Evolutionary conservation across 2,797 vertebrate genomes (phyloP), one percentile per base, ranked within the genome.

Genomic region (Microctenopoma steveboyesi): DNA sequence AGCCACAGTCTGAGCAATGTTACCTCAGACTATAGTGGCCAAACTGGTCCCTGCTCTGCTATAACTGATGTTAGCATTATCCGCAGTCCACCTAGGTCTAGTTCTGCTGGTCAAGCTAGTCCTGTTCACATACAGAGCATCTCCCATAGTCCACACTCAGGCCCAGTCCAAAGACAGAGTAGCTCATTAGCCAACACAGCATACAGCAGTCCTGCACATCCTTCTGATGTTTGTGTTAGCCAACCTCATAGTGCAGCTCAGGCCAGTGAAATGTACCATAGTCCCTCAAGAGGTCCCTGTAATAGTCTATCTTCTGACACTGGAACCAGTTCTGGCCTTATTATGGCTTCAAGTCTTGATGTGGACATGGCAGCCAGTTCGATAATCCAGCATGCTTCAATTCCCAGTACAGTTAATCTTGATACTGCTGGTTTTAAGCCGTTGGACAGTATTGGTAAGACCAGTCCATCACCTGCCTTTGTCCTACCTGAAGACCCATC

Each of bases 21-120:
- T 13, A 61, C 33, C 37, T 68, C 28, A 54, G 61, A 67, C 60
- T 18, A 16, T 4, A n/a, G 25, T 7, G 39, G 15, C 76, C 81
- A 80, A 72, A 37, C 16, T 1, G 56, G 25, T 65, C 46, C 58
- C 22, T 3, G 3, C 39, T 54, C 51, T 51, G 66, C 27, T 52
- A 42, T 42, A 47, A 47, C 40, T 35, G 72, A 81, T 55, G 56
- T 47, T 50, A 12, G 22, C 0, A 0, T 57, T 30, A 67, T 69
- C 69, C 74, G 64, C 30, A 73, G 74, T 77, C 62, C 76, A 51
- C 43, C 49, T 7, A 45, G 74, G 75, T 80, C 83, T 84, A 84
- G 84, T 85, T 81, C 63, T 84, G 80, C 78, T 72, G 83, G 82
- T 87, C 86, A 83, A 74, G 66, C 69, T 85, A 85, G 80, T 85